A percentile compares a stretch with the other conserved stretches of the same genome.
These are phyloP conservation scores for Henricia sp. DNA, from an alignment of 53 echinoderm and acorn worm genomes.

Conservation along the genomic window DNA sequence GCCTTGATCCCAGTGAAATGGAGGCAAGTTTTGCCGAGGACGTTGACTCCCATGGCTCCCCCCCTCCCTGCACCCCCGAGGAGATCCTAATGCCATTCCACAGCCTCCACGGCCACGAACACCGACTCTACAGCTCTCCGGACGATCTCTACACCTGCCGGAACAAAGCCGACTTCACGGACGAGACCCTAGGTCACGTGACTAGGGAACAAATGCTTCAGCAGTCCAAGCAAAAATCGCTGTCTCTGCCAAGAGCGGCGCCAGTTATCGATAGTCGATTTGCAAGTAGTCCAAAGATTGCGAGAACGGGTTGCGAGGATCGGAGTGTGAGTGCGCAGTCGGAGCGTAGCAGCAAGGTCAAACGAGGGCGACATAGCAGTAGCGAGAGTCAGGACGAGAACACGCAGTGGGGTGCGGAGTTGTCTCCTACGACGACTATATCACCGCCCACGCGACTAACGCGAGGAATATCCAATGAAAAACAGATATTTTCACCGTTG, in stretches of 20 bases:
- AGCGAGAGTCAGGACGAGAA: slow-evolving; percentile 51
- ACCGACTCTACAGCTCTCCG: slow-evolving; percentile 60
- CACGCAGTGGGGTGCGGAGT: slow-evolving; percentile 31
- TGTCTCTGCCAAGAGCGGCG: slow-evolving; percentile 50
- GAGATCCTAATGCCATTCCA: slow-evolving; percentile 62
- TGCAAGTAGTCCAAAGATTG: slow-evolving; percentile 63
- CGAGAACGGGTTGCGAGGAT: slow-evolving; percentile 57
- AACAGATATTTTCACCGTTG: slow-evolving; percentile 52
- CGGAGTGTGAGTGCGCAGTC: not conserved
- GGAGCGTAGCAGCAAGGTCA: slow-evolving; percentile 14
- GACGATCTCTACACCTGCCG: slow-evolving; percentile 61
- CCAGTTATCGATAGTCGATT: slow-evolving; percentile 50
- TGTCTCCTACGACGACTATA: slow-evolving; percentile 19
- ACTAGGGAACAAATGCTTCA: slow-evolving; percentile 8
- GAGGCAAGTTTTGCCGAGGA: slow-evolving; percentile 36
- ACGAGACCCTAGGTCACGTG: slow-evolving; percentile 10
- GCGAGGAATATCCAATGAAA: slow-evolving; percentile 65
- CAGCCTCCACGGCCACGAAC: slow-evolving; percentile 56
- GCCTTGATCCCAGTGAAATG: slow-evolving; percentile 47
- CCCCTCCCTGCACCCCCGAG: slow-evolving; percentile 55
- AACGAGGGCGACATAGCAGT: slow-evolving; percentile 47
- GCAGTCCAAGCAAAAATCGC: slow-evolving; percentile 46
- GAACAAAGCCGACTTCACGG: slow-evolving; percentile 15
- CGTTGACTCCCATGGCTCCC: slow-evolving; percentile 31
- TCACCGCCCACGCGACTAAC: slow-evolving; percentile 53